These are phyloP conservation scores for Orthosia gothica DNA, from an alignment of 2,888 invertebrate genomes.

Conservation along the genomic window DNA sequence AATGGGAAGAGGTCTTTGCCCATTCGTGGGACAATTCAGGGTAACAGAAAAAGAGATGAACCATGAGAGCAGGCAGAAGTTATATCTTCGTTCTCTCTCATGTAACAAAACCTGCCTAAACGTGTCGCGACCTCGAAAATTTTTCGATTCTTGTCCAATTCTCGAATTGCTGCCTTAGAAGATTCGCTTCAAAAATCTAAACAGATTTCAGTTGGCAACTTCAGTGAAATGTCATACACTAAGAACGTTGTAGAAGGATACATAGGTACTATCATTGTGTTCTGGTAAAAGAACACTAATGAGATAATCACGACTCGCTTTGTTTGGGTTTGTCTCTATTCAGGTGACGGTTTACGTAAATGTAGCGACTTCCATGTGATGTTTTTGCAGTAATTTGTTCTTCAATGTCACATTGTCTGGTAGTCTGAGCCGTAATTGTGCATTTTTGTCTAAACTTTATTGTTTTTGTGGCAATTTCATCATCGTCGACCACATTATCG, in stretches of 20 bases:
- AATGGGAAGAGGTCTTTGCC: too few species aligned
- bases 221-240: neutral
- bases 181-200: neutral
- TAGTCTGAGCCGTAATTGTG: neutral
- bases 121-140: too few species aligned
- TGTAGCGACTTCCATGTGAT: neutral
- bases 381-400: neutral
- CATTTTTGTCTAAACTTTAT: neutral
- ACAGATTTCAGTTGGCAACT: neutral
- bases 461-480: neutral
- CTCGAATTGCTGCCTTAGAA: too few species aligned
- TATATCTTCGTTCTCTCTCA: too few species aligned
- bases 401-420: constrained; percentile 9
- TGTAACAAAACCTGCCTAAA: too few species aligned
- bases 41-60: too few species aligned
- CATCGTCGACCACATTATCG: too few species aligned
- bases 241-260: neutral
- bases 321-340: constrained; percentile 19
- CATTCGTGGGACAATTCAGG: too few species aligned
- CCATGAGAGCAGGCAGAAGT: too few species aligned
- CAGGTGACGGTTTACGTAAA: constrained; percentile 9
- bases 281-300: constrained; percentile 25
- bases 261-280: neutral
- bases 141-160: too few species aligned
- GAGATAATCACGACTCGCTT: constrained; percentile 40